phyloP scores from a whole-genome alignment of 2,888 invertebrate species.

The Drosophila nr. perissopoda region DNA sequence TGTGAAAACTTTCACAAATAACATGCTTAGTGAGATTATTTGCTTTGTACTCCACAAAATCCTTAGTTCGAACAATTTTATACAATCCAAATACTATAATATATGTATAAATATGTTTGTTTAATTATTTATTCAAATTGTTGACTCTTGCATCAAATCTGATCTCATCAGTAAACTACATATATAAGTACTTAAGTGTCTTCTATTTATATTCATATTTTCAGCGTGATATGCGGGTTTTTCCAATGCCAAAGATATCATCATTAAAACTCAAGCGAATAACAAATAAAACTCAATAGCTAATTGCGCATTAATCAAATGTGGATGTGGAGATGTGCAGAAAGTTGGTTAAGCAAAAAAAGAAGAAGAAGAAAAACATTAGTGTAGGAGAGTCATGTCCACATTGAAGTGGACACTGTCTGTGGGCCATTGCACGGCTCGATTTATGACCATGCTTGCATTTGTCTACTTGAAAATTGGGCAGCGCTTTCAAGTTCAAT shows the following conservation, averaged over 20 bases:
- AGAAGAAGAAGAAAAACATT: slow-evolving; percentile 9
- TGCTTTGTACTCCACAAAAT: neutral
- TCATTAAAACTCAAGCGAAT: slow-evolving; percentile 10
- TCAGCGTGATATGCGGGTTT: slow-evolving; percentile 36
- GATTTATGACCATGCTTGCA: slow-evolving; percentile 48
- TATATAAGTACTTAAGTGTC: slow-evolving; percentile 32
- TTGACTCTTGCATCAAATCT: slow-evolving; percentile 21
- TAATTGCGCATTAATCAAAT: slow-evolving; percentile 55
- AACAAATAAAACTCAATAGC: slow-evolving; percentile 43
- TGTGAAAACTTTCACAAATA: slow-evolving; percentile 50
- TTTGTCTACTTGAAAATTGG: slow-evolving; percentile 36
- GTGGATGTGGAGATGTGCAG: slow-evolving; percentile 29
- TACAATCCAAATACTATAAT: neutral
- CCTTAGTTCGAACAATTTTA: neutral
- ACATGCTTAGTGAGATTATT: neutral
- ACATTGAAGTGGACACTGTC: slow-evolving; percentile 56
- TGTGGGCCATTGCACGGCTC: slow-evolving; percentile 36
- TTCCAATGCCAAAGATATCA: slow-evolving; percentile 10
- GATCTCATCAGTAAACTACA: slow-evolving; percentile 42
- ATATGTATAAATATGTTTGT: neutral
- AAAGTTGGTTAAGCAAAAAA: slow-evolving; percentile 27
- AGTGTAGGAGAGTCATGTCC: slow-evolving; percentile 36
- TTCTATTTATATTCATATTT: slow-evolving; percentile 39
- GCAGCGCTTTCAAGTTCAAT: slow-evolving; percentile 69
- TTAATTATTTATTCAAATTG: neutral